Evolutionary conservation across 2,797 vertebrate genomes (phyloP), one percentile per base, ranked within the genome.

Genomic region (Notoglanidium macrostoma): DNA sequence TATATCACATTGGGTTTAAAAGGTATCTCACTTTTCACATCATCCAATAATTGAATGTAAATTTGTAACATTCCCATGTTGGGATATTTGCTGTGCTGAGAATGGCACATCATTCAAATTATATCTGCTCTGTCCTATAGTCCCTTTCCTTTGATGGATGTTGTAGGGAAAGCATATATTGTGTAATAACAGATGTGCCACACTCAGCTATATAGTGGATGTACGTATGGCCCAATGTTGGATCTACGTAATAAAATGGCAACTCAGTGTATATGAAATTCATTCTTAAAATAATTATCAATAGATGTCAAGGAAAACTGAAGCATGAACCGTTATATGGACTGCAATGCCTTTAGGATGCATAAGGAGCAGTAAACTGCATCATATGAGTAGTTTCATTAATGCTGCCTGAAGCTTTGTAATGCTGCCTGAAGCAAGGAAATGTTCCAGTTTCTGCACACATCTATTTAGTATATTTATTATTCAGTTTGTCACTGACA

Each of bases 331-430:
- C 7, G 21, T 61, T 81, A 44, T 61, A 46, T n/a, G 35, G 55
- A 63, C 78, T 46, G 57, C 2, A 81, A 81, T 63, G 32, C 26
- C 78, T 81, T 21, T 46, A 81, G 57, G 78, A 55, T 61, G 32
- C 54, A 35, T 54, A 21, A 80, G 61, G 10, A 44, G 10, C 19
- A 80, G 10, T 61, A 61, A 35, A 40, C 44, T 9, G 32, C 12
- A 81, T 81, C 35, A 63, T 79, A 44, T 44, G 78, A 81, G 44
- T n/a, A 81, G 0, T 63, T 81, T 80, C 19, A 80, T 61, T 61
- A 40, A 44, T 61, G 32, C 78, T 80, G 78, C 78, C 78, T 80
- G 57, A 23, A 23, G 29, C 19, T 80, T 40, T 23, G 76, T 61
- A 35, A 44, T 61, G 32, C 78, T 80, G 78, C 78, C 55, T 80